Base-by-base conservation (phyloP, 2,113 vertebrate species). In the Ceyx cyanopectus region DNA sequence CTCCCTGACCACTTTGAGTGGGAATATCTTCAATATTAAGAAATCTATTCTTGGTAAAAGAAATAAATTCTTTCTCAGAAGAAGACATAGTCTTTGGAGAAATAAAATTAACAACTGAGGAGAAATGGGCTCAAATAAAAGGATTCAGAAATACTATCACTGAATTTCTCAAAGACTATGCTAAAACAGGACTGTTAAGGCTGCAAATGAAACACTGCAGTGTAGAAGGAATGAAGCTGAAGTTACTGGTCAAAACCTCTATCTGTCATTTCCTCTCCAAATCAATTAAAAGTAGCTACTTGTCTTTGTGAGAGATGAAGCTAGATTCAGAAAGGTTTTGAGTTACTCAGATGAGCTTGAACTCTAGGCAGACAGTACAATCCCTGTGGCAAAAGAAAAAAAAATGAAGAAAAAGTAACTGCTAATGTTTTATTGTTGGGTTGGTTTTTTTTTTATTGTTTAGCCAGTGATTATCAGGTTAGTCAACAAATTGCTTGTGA, bases 41-140 rank as follows among this genome's bases (percentile, higher is more conserved):
- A 90, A 88, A 86, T 63, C 61, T 95, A 34, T 90, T 94, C 68
- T 61, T 7, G 7, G 34, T 65, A 68, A 84, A 83, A 68, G 30
- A 65, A 83, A 72, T n/a, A 72, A 54, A 51, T 88, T 90, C 4
- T 86, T 81, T 83, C 57, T 70, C 61, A 43, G 68, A 77, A 74
- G 51, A 23, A 82, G 29, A 61, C 3, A 16, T 58, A 76, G 68
- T 54, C 51, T 74, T 90, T 81, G 46, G 57, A 78, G 53, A 84
- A 43, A 5, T 9, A 75, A 78, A 78, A 9, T 34, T 26, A 70
- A n/a, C 61, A 67, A 6, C 5, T 60, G 48, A 34, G 20, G 20
- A 24, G 4, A 29, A 72, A 90, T n/a, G 13, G 15, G 8, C 5
- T 63, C 18, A 72, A 90, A 61, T n/a, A 3, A 68, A 84, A 76